Percentiles rank a stretch among this genome's conserved stretches.
Conservation (phyloP, 2,888 invertebrate species). For the Endomychus coccineus region DNA sequence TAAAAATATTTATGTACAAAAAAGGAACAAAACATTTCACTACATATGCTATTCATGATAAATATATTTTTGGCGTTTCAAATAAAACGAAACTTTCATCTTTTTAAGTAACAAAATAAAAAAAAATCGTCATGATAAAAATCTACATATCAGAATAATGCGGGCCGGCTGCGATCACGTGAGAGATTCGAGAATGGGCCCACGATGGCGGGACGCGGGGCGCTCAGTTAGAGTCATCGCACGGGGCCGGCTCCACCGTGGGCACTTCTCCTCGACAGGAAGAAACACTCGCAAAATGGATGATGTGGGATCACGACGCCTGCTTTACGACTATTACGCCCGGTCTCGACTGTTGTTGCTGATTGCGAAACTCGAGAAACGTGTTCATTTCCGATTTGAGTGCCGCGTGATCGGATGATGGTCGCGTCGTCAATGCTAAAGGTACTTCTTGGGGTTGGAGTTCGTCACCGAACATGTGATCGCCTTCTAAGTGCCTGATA, state of each 20-base stretch:
- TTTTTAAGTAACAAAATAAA: constrained; percentile 44
- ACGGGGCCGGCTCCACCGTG: not conserved
- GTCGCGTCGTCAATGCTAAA: constrained; percentile 50
- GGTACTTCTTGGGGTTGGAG: constrained; percentile 49
- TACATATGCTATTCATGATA: constrained; percentile 39
- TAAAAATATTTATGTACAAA: constrained; percentile 40
- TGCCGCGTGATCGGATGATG: constrained; percentile 34
- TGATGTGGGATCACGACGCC: constrained; percentile 60
- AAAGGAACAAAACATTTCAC: constrained; percentile 45
- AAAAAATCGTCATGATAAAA: constrained; percentile 36
- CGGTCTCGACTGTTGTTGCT: constrained; percentile 66
- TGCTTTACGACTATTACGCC: constrained; percentile 89
- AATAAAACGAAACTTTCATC: constrained; percentile 39
- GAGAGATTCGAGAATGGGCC: not conserved
- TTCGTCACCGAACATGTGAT: constrained; percentile 82
- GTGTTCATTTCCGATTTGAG: constrained; percentile 54
- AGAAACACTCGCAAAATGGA: constrained; percentile 35
- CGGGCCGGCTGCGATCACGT: not conserved
- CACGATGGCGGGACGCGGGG: not conserved
- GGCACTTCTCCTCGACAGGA: not conserved
- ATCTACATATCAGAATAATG: constrained; percentile 3
- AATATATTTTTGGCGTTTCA: constrained; percentile 45
- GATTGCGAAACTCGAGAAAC: constrained; percentile 55
- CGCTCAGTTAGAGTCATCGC: not conserved
- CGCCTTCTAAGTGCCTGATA: constrained; percentile 94